Conservation (phyloP, 2,797 vertebrate species). For the Gila robusta region DNA sequence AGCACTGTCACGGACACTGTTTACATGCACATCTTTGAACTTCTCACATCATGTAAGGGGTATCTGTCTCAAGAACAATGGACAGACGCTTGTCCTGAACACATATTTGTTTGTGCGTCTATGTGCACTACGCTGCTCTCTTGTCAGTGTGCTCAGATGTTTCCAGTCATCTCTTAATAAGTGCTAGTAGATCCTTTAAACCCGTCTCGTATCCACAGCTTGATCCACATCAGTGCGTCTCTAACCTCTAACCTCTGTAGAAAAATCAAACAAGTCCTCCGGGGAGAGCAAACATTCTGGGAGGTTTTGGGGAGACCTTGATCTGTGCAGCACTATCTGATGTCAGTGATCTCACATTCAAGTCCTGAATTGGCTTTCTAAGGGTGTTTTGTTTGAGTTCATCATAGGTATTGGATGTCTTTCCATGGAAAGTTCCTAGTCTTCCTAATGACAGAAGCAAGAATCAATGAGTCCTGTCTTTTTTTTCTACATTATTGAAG, state of each 20-base stretch:
- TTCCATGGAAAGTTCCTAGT: constrained; percentile 42
- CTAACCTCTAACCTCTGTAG: constrained; percentile 72
- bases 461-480: constrained; percentile 11
- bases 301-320: constrained; percentile 60
- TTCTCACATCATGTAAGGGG: not conserved
- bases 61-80: constrained; percentile 35
- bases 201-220: constrained; percentile 72
- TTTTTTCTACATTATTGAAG: constrained; percentile 41
- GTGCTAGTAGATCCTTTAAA: constrained; percentile 78
- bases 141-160: constrained; percentile 81
- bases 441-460: constrained; percentile 35
- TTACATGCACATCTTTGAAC: constrained; percentile 10
- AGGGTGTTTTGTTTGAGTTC: constrained; percentile 53
- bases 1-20: not conserved
- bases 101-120: constrained; percentile 58
- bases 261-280: constrained; percentile 66
- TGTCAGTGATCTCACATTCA: constrained; percentile 61
- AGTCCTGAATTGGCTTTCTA: constrained; percentile 55
- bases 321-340: constrained; percentile 64
- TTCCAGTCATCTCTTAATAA: constrained; percentile 80
- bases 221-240: constrained; percentile 70
- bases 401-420: constrained; percentile 53
- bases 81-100: constrained; percentile 27
- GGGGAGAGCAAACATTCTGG: constrained; percentile 51
- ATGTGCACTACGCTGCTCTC: constrained; percentile 66